phyloP scores from a whole-genome alignment of 1,140 invertebrate species.

The Pomacea maculata region DNA sequence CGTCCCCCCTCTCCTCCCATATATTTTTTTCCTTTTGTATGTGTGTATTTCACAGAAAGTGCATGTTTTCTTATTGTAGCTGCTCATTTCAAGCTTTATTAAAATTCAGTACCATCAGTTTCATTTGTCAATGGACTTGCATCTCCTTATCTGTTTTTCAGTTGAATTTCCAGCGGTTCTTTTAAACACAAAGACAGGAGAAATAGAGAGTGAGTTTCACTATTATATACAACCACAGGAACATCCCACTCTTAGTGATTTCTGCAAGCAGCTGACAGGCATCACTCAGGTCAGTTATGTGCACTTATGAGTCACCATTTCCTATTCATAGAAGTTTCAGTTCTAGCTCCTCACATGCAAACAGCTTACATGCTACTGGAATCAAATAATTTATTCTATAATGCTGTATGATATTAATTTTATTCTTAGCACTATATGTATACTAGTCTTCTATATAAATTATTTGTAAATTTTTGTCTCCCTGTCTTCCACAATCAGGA shows the following conservation, averaged over 20 bases:
- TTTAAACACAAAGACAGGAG: conserved; percentile 53
- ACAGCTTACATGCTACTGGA: too few relatives aligned
- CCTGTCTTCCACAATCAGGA: conserved; percentile 35
- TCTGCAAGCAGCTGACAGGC: conserved; percentile 62
- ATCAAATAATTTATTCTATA: too few relatives aligned
- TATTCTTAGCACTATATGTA: too few relatives aligned
- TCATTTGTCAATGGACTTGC: not conserved
- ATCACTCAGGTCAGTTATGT: conserved; percentile 57
- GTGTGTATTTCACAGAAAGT: not conserved
- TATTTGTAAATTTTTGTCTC: too few relatives aligned
- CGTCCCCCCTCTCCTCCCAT: not conserved
- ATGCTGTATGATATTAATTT: too few relatives aligned
- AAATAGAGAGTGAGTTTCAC: conserved; percentile 60
- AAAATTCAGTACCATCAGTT: not conserved
- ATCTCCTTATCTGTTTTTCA: conserved; percentile 33
- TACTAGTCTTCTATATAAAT: too few relatives aligned
- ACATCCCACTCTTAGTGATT: conserved; percentile 57
- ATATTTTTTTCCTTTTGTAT: not conserved
- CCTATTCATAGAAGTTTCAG: not conserved
- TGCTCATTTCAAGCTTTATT: not conserved
- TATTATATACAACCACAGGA: conserved; percentile 62
- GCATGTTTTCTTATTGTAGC: not conserved
- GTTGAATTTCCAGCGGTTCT: conserved; percentile 65
- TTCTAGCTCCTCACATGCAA: not conserved
- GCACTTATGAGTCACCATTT: not conserved